A percentile compares a stretch with the other conserved stretches of the same genome.
phyloP scores from a whole-genome alignment of 2,797 vertebrate species.

The Etheostoma nigrum region DNA sequence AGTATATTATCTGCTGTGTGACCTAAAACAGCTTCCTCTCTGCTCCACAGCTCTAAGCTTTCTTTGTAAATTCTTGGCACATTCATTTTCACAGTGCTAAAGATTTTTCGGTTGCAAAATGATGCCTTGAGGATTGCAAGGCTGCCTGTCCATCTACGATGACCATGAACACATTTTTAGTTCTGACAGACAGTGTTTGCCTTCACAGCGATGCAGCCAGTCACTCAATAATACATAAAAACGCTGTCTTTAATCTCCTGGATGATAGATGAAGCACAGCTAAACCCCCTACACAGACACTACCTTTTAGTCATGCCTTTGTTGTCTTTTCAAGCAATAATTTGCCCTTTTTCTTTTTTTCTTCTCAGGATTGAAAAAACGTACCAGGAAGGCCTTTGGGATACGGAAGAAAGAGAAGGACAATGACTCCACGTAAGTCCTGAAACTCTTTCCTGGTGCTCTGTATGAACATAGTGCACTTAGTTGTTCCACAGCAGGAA shows the following conservation, averaged over 20 bases:
- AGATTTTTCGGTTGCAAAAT: constrained; percentile 36
- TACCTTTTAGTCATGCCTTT: constrained; percentile 23
- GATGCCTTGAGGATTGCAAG: constrained; percentile 33
- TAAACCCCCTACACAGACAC: constrained; percentile 21
- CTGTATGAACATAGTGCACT: not conserved
- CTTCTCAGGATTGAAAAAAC: constrained; percentile 96
- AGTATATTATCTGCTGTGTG: constrained; percentile 6
- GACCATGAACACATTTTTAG: constrained; percentile 59
- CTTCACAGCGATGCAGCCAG: constrained; percentile 21
- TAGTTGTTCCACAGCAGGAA: not conserved
- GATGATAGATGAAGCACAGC: constrained; percentile 32
- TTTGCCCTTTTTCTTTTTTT: constrained; percentile 33
- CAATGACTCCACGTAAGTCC: constrained; percentile 95
- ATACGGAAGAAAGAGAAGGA: constrained; percentile 99
- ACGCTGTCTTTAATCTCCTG: constrained; percentile 39
- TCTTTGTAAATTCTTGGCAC: constrained; percentile 17
- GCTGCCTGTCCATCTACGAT: constrained; percentile 22
- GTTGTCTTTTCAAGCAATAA: not conserved
- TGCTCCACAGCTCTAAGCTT: not conserved
- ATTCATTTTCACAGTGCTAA: constrained; percentile 50
- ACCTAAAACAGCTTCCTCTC: not conserved
- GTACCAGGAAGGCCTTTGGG: constrained; percentile 98
- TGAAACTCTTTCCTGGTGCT: not conserved
- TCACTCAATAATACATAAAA: constrained; percentile 72
- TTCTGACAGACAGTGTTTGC: constrained; percentile 36